phyloP scores from a whole-genome alignment of 2,113 vertebrate species.

The Castor canadensis region DNA sequence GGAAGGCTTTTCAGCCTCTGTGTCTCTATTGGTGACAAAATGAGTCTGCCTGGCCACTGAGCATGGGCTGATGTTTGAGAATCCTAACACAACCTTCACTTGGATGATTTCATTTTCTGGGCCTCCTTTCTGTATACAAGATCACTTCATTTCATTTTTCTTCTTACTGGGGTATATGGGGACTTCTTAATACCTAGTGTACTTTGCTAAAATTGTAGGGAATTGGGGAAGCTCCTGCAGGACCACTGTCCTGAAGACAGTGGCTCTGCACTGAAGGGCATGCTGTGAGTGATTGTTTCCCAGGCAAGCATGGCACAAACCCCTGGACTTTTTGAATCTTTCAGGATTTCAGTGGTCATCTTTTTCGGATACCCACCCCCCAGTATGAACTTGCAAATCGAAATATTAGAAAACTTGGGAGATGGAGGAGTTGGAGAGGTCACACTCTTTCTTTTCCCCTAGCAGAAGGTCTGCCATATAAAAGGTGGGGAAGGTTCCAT shows the following conservation, averaged over 20 bases:
- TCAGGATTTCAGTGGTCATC: neutral
- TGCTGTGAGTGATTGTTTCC: neutral
- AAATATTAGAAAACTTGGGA: neutral
- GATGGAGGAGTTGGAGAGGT: neutral
- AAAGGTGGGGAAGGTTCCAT: neutral
- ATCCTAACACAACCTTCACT: neutral
- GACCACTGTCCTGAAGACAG: neutral
- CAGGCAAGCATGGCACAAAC: neutral
- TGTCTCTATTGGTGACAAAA: neutral
- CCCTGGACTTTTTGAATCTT: neutral
- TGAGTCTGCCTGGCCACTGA: neutral
- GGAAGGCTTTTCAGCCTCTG: neutral
- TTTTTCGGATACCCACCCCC: neutral
- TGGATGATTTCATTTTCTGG: neutral
- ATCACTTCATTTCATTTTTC: neutral
- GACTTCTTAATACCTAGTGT: neutral
- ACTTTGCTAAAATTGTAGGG: neutral
- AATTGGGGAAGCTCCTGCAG: neutral
- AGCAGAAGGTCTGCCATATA: neutral
- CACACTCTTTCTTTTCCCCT: neutral
- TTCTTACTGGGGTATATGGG: too few relatives aligned
- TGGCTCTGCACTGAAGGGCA: neutral
- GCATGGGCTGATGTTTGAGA: neutral
- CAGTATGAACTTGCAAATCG: neutral
- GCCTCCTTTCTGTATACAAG: too few relatives aligned